These are phyloP conservation scores for Aegotheles bennettii DNA, from an alignment of 2,113 vertebrate species.

Conservation along the genomic window DNA sequence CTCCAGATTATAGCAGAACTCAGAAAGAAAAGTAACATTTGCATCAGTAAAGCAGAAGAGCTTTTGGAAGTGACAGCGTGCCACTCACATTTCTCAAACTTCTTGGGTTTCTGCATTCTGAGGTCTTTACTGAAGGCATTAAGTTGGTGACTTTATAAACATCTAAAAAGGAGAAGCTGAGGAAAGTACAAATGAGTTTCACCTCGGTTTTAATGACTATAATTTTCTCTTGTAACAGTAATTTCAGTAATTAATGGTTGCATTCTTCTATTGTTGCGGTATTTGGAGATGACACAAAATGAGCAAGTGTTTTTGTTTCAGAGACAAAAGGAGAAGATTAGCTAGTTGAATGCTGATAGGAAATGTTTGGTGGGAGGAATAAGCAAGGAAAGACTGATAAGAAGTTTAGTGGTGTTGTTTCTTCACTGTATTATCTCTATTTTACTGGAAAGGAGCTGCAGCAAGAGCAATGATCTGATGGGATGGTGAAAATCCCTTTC, in stretches of 20 bases:
- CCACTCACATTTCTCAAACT: background rate
- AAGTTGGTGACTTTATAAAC: conserved; percentile 19
- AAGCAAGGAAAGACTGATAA: background rate
- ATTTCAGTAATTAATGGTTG: conserved; percentile 66
- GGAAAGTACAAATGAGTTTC: conserved; percentile 53
- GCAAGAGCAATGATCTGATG: background rate
- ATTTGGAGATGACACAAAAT: conserved; percentile 60
- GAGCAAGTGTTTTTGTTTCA: conserved; percentile 64
- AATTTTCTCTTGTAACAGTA: conserved; percentile 47
- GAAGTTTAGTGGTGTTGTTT: background rate
- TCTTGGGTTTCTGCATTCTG: background rate
- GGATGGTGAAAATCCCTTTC: background rate
- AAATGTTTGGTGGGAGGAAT: conserved; percentile 51
- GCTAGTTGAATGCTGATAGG: conserved; percentile 35
- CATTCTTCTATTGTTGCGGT: conserved; percentile 33
- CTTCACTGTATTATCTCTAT: background rate
- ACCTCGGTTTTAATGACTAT: conserved; percentile 53
- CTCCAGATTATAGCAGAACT: background rate
- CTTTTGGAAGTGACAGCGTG: background rate
- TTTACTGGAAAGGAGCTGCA: background rate
- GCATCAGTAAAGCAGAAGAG: background rate
- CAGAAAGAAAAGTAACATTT: background rate
- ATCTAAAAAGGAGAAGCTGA: conserved; percentile 5
- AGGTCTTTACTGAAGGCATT: background rate
- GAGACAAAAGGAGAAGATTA: conserved; percentile 63